Evolutionary conservation across 2,888 invertebrate species (phyloP).

Genomic region (Mythimna albipuncta): DNA sequence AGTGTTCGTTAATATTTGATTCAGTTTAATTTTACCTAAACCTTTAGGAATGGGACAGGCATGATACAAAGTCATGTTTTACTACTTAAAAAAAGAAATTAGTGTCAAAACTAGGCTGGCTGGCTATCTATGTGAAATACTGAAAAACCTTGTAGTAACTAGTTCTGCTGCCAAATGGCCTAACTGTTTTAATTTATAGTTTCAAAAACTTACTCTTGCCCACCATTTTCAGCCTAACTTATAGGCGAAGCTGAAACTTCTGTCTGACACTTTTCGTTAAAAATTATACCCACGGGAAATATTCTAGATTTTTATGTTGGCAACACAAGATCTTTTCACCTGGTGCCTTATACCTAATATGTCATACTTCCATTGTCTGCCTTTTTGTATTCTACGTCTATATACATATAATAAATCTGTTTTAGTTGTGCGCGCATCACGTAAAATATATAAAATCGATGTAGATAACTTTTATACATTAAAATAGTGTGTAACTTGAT

Average conservation of each 20-base stretch:
- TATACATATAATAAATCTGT: too few relatives aligned
- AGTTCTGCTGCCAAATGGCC: conserved; percentile 19
- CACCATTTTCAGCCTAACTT: conserved; percentile 23
- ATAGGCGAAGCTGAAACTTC: conserved; percentile 12
- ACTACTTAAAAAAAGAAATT: not conserved
- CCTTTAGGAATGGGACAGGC: not conserved
- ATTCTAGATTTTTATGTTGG: conserved; percentile 37
- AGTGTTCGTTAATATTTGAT: not conserved
- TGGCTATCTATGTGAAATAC: conserved; percentile 3
- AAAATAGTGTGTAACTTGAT: too few relatives aligned
- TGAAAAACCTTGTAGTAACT: not conserved
- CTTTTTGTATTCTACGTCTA: not conserved
- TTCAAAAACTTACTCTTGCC: conserved; percentile 25
- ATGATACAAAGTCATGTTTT: not conserved
- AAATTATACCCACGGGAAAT: conserved; percentile 47
- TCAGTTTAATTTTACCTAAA: not conserved
- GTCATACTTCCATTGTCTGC: conserved; percentile 1
- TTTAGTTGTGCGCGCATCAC: too few relatives aligned
- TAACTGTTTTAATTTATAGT: conserved; percentile 28
- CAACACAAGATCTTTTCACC: conserved; percentile 36
- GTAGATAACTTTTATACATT: too few relatives aligned
- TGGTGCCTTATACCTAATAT: conserved; percentile 20
- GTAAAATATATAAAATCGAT: too few relatives aligned
- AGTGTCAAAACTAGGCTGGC: not conserved
- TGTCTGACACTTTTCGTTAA: conserved; percentile 25